Percentiles rank a stretch among this genome's conserved stretches.
These are phyloP conservation scores for Manis javanica DNA, from an alignment of 2,797 vertebrate species.

Conservation along the genomic window DNA sequence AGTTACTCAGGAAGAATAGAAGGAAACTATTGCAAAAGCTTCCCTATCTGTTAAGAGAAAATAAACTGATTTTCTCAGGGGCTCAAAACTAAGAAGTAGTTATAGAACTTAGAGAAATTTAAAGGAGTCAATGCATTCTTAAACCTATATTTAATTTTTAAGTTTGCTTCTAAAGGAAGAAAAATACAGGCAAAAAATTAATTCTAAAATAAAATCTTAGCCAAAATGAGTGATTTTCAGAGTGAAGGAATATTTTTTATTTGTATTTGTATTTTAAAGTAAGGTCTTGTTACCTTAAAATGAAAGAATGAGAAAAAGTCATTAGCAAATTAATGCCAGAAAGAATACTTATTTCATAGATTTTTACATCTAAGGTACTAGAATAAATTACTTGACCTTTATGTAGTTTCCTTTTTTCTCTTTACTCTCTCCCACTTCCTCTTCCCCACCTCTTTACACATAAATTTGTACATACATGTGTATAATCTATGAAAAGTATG, in stretches of 20 bases:
- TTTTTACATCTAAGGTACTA: background rate
- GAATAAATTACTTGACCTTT: constrained; percentile 26
- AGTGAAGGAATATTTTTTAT: background rate
- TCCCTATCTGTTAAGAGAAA: background rate
- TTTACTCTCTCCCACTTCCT: background rate
- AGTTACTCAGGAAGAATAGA: constrained; percentile 28
- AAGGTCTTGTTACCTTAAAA: constrained; percentile 31
- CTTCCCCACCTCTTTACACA: background rate
- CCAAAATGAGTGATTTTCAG: background rate
- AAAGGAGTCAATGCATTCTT: constrained; percentile 2
- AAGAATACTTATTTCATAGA: background rate
- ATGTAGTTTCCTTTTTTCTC: background rate
- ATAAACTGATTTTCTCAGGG: background rate
- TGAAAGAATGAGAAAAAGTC: background rate
- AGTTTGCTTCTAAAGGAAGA: constrained; percentile 23
- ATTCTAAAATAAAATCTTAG: constrained; percentile 28
- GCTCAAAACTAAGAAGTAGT: constrained; percentile 27
- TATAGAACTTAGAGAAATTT: constrained; percentile 6
- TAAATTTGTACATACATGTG: background rate
- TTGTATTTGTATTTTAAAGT: constrained; percentile 4
- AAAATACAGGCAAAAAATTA: background rate
- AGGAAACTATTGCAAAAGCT: background rate
- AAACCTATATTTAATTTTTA: constrained; percentile 36
- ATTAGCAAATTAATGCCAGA: constrained; percentile 16
- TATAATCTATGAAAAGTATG: constrained; percentile 26